Conservation (phyloP, 92 coral and sea anemone genomes). For the Actinostola sp. region DNA sequence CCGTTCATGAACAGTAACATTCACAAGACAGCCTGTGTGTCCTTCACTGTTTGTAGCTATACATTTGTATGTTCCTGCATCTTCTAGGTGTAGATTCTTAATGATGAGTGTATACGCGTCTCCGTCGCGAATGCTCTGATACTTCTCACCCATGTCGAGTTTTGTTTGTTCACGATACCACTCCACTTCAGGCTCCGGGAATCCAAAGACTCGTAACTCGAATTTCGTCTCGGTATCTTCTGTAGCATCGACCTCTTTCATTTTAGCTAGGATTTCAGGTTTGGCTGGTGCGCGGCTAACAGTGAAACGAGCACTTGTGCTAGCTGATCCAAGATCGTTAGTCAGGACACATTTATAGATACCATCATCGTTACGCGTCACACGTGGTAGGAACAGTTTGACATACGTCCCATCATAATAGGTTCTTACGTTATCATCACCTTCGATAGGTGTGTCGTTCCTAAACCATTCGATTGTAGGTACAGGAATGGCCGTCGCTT, state of each 20-base stretch:
- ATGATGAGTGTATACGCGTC: constrained; percentile 69
- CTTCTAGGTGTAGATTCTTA: constrained; percentile 65
- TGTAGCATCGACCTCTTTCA: constrained; percentile 56
- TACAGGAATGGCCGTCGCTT: constrained; percentile 65
- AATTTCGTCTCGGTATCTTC: constrained; percentile 71
- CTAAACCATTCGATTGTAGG: constrained; percentile 85
- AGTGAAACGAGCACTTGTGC: constrained; percentile 58
- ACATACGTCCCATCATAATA: constrained; percentile 59
- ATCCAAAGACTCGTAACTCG: constrained; percentile 66
- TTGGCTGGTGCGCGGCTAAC: constrained; percentile 60
- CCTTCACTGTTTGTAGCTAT: constrained; percentile 84
- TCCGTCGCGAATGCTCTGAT: constrained; percentile 67
- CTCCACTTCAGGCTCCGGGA: constrained; percentile 70
- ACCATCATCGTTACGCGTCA: constrained; percentile 70
- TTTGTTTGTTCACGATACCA: constrained; percentile 73
- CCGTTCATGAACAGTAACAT: constrained; percentile 60
- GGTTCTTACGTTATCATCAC: constrained; percentile 53
- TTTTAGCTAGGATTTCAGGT: constrained; percentile 84
- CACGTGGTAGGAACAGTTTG: constrained; percentile 54
- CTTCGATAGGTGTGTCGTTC: constrained; percentile 66
- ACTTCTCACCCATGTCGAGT: constrained; percentile 69
- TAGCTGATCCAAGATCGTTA: constrained; percentile 72
- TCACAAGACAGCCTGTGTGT: constrained; percentile 60
- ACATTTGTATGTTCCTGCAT: constrained; percentile 81
- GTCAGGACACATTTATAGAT: constrained; percentile 76